Evolutionary conservation across 1,140 invertebrate genomes (phyloP).

Genomic region (Helicoverpa zea): DNA sequence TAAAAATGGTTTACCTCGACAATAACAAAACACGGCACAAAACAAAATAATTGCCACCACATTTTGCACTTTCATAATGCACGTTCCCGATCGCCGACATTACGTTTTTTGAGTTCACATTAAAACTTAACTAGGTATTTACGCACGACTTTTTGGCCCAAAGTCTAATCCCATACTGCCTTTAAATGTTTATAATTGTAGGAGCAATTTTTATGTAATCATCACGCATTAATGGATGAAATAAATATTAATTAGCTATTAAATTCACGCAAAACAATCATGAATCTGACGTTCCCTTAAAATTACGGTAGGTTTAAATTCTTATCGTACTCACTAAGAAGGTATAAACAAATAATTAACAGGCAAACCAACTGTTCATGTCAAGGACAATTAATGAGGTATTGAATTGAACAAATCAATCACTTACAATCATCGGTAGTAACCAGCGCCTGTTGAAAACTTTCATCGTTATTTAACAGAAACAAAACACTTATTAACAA

Average conservation of each 20-base stretch:
- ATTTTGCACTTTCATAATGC: slow-evolving; percentile 6
- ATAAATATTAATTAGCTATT: too few species aligned
- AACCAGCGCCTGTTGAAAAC: slow-evolving; percentile 53
- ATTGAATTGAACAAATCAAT: not conserved
- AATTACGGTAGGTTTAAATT: slow-evolving; percentile 28
- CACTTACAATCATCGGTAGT: slow-evolving; percentile 53
- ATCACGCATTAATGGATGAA: too few species aligned
- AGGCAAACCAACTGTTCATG: not conserved
- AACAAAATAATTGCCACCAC: slow-evolving; percentile 11
- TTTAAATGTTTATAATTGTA: not conserved
- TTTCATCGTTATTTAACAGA: slow-evolving; percentile 45
- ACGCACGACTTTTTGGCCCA: not conserved
- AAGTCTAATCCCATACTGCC: not conserved
- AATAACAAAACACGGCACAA: slow-evolving; percentile 9
- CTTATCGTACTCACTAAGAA: not conserved
- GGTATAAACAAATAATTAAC: slow-evolving; percentile 3
- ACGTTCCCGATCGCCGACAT: not conserved
- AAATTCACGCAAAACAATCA: slow-evolving; percentile 1
- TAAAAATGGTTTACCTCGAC: not conserved
- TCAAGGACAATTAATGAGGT: slow-evolving; percentile 11
- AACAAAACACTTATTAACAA: slow-evolving; percentile 39
- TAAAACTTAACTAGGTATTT: not conserved
- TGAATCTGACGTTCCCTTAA: slow-evolving; percentile 12
- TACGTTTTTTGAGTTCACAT: not conserved
- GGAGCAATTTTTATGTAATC: too few species aligned